phyloP scores from a whole-genome alignment of 2,797 vertebrate genomes.

The Siniperca obscura region DNA sequence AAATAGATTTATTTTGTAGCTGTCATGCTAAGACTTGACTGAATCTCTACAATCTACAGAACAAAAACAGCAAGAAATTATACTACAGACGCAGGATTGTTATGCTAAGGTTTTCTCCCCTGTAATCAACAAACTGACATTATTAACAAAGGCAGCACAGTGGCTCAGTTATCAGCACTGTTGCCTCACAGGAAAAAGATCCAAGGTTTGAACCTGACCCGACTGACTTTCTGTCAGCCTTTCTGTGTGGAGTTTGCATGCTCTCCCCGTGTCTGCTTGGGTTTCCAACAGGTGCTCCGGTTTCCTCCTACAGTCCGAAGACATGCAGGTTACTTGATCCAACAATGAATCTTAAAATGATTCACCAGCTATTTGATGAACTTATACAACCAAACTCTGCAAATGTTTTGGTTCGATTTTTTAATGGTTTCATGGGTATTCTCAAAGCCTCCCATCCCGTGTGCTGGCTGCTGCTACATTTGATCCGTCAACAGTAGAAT shows the following conservation, averaged over 20 bases:
- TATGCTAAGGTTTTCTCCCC: not conserved
- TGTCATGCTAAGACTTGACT: too few relatives aligned
- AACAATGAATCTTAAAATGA: not conserved
- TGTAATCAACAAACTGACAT: not conserved
- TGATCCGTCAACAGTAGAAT: not conserved
- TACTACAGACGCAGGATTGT: not conserved
- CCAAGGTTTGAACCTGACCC: not conserved
- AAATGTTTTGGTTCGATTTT: not conserved
- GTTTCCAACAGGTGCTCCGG: not conserved
- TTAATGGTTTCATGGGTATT: not conserved
- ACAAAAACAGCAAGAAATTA: not conserved
- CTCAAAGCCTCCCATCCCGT: not conserved
- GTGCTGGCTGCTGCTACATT: not conserved
- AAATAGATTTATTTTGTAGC: not conserved
- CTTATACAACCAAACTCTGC: not conserved
- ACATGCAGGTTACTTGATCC: not conserved
- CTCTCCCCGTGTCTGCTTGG: not conserved
- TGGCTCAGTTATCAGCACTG: not conserved
- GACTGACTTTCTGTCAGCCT: not conserved
- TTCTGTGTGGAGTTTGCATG: not conserved
- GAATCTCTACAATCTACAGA: not conserved
- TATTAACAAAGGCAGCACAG: not conserved
- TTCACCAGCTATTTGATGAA: not conserved
- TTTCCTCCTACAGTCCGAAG: slow-evolving; percentile 10
- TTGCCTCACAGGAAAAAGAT: not conserved